Percentiles rank a stretch among this genome's conserved stretches.
Evolutionary conservation across 1,140 invertebrate species (phyloP).

Genomic region (Penaeus vannamei): DNA sequence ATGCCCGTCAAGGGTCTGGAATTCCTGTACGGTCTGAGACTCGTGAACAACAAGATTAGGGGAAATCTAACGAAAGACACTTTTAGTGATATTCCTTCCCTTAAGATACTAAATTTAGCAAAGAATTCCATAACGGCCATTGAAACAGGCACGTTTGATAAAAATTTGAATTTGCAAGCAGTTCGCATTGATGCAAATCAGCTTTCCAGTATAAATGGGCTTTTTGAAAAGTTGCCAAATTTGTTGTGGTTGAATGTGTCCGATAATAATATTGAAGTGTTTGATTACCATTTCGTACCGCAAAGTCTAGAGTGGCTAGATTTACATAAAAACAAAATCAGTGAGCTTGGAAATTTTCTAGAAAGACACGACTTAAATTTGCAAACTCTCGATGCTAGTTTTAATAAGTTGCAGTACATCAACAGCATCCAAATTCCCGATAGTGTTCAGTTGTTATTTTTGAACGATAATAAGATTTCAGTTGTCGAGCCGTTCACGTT

Average conservation of each 20-base stretch:
- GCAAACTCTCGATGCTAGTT: constrained; percentile 86
- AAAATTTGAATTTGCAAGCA: constrained; percentile 85
- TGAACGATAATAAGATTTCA: constrained; percentile 87
- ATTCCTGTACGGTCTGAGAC: constrained; percentile 83
- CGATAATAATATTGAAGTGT: constrained; percentile 90
- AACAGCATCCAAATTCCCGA: constrained; percentile 80
- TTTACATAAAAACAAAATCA: constrained; percentile 89
- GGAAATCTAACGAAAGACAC: constrained; percentile 86
- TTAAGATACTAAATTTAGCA: constrained; percentile 91
- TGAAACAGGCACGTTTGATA: constrained; percentile 81
- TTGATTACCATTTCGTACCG: constrained; percentile 91
- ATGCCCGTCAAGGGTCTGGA: constrained; percentile 86
- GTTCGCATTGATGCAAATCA: constrained; percentile 89
- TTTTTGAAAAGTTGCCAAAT: constrained; percentile 86
- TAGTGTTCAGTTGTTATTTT: constrained; percentile 83
- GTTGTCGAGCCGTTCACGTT: constrained; percentile 82
- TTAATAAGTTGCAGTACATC: constrained; percentile 83
- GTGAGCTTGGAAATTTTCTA: constrained; percentile 88
- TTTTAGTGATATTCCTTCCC: constrained; percentile 84
- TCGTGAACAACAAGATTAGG: constrained; percentile 87
- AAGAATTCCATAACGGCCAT: constrained; percentile 86
- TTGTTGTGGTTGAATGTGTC: constrained; percentile 92
- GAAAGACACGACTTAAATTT: constrained; percentile 80
- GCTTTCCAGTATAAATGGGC: constrained; percentile 85
- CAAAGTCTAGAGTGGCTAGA: constrained; percentile 88